phyloP scores from a whole-genome alignment of 1,140 invertebrate genomes.

The Melitaea cinxia region DNA sequence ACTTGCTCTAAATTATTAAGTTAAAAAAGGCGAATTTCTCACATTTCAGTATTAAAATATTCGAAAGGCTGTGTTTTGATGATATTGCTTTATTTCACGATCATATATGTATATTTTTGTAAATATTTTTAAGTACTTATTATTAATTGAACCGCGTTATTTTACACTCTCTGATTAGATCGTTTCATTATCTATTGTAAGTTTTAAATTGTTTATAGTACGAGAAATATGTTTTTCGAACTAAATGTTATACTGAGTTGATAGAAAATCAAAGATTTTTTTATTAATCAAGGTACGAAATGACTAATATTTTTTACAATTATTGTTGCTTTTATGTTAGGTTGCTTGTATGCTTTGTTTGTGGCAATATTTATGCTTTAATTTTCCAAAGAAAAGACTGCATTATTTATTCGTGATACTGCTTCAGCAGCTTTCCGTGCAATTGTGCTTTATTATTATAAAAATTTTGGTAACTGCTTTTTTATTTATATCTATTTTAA shows the following conservation, averaged over 20 bases:
- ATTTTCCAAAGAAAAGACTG: conserved; percentile 22
- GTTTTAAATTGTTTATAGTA: too few species aligned
- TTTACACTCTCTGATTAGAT: too few species aligned
- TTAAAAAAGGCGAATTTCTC: not conserved
- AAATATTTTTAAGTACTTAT: conserved; percentile 5
- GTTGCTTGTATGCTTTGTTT: conserved; percentile 15
- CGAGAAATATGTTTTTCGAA: too few species aligned
- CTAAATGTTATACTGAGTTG: too few species aligned
- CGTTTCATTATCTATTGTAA: too few species aligned
- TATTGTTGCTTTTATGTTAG: conserved; percentile 2
- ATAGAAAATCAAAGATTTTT: too few species aligned
- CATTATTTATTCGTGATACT: conserved; percentile 14
- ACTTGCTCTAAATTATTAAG: not conserved
- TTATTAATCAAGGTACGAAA: not conserved
- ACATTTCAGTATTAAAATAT: conserved; percentile 6
- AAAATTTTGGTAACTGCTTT: not conserved
- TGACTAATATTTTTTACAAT: not conserved
- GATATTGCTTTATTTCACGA: conserved; percentile 3
- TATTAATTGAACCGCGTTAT: not conserved
- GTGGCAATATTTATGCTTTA: conserved; percentile 27
- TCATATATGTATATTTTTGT: conserved; percentile 8
- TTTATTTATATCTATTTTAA: not conserved
- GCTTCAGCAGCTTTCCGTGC: conserved; percentile 24
- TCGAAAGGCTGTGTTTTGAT: conserved; percentile 4
- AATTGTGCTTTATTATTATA: conserved; percentile 4